These are phyloP conservation scores for Ciconia stormi DNA, from an alignment of 2,113 vertebrate genomes.

Conservation along the genomic window DNA sequence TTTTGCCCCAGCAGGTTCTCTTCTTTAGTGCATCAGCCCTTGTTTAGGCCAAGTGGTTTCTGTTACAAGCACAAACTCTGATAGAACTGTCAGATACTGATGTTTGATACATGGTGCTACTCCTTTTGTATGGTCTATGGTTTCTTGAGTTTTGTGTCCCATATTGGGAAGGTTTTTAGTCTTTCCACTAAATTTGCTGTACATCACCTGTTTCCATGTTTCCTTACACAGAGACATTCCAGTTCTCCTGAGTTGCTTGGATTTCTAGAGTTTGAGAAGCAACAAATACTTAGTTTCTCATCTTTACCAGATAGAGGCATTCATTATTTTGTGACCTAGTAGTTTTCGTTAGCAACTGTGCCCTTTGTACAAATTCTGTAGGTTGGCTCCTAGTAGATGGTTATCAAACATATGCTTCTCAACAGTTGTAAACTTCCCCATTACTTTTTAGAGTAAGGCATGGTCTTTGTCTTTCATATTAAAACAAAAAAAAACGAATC, in stretches of 20 bases:
- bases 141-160: neutral
- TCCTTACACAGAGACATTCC: neutral
- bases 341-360: neutral
- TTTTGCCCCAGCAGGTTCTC: neutral
- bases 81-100: neutral
- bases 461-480: neutral
- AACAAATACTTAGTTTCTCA: neutral
- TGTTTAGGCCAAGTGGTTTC: neutral
- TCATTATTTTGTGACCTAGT: neutral
- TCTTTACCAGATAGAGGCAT: neutral
- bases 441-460: neutral
- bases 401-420: neutral
- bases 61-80: neutral
- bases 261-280: neutral
- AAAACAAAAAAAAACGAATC: neutral
- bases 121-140: neutral
- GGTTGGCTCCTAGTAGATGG: neutral
- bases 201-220: accelerated
- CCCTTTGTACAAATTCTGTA: neutral
- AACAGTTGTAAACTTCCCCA: neutral
- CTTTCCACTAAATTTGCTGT: neutral
- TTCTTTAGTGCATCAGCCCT: neutral
- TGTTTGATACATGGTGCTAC: neutral
- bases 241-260: neutral
- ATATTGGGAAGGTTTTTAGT: neutral